A percentile compares a stretch with the other conserved stretches of the same genome.
Evolutionary conservation across 1,140 invertebrate genomes (phyloP).

Genomic region (Oppia nitens): DNA sequence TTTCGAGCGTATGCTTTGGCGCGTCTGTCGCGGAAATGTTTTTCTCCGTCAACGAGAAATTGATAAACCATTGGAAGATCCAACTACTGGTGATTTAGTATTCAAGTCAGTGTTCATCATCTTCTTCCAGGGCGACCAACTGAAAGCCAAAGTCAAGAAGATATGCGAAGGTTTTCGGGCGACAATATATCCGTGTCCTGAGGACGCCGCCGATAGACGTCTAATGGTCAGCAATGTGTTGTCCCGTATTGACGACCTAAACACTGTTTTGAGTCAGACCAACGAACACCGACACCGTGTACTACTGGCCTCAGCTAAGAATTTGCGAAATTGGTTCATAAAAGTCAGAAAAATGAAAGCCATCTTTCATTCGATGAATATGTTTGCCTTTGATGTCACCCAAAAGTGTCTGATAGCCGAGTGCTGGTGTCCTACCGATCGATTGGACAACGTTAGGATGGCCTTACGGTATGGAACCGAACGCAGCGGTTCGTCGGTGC

Average conservation of each 20-base stretch:
- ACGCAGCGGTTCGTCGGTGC: slow-evolving; percentile 13
- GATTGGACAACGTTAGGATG: slow-evolving; percentile 8
- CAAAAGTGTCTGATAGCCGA: slow-evolving; percentile 41
- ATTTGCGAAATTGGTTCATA: slow-evolving; percentile 82
- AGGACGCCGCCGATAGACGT: slow-evolving; percentile 62
- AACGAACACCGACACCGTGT: slow-evolving; percentile 46
- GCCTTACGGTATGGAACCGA: slow-evolving; percentile 4
- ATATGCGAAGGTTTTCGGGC: slow-evolving; percentile 93
- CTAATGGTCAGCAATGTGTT: slow-evolving; percentile 89
- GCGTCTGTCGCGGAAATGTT: slow-evolving; percentile 24
- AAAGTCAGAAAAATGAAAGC: slow-evolving; percentile 68
- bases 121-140: slow-evolving; percentile 72
- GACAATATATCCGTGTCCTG: slow-evolving; percentile 85
- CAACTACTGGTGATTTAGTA: slow-evolving; percentile 4
- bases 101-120: slow-evolving; percentile 14
- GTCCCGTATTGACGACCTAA: slow-evolving; percentile 83
- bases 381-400: slow-evolving; percentile 39
- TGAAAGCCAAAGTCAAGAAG: slow-evolving; percentile 89
- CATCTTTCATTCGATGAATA: slow-evolving; percentile 39
- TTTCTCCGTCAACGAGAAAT: slow-evolving; percentile 22
- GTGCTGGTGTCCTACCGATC: slow-evolving; percentile 17
- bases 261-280: slow-evolving; percentile 44
- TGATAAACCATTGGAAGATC: slow-evolving; percentile 16
- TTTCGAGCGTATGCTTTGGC: slow-evolving; percentile 25
- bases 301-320: slow-evolving; percentile 75